Evolutionary conservation across 2,113 vertebrate species (phyloP).

Genomic region (Salvelinus sp.): DNA sequence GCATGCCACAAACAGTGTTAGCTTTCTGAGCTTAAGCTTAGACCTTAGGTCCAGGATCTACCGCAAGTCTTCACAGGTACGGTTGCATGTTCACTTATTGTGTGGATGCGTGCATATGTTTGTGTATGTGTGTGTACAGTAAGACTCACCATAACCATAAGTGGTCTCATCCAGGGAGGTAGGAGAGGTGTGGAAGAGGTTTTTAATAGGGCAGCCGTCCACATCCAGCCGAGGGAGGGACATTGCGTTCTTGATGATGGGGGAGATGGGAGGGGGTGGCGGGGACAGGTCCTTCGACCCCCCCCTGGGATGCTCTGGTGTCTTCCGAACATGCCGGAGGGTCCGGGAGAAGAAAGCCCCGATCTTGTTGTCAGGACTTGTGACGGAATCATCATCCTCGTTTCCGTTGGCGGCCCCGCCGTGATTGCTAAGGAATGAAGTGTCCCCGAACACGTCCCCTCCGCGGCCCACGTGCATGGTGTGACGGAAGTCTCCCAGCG

Average conservation of each 20-base stretch:
- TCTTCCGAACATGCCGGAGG: slow-evolving; percentile 82
- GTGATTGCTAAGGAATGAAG: slow-evolving; percentile 95
- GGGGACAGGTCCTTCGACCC: slow-evolving; percentile 73
- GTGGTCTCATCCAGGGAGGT: slow-evolving; percentile 74
- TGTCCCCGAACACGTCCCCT: slow-evolving; percentile 94
- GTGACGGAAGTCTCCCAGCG: slow-evolving; percentile 93
- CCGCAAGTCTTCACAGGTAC: no score
- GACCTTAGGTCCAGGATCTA: no score
- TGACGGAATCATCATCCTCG: slow-evolving; percentile 64
- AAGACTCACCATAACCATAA: slow-evolving; percentile 82
- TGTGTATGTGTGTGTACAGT: neutral
- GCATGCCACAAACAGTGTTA: neutral
- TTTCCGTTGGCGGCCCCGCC: slow-evolving; percentile 70
- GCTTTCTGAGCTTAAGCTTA: neutral
- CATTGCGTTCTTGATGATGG: slow-evolving; percentile 96
- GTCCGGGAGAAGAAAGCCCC: slow-evolving; percentile 86
- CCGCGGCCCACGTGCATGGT: slow-evolving; percentile 97
- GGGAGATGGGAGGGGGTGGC: slow-evolving; percentile 82
- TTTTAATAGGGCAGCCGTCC: slow-evolving; percentile 70
- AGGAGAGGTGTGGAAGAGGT: slow-evolving; percentile 78
- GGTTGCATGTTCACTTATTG: neutral
- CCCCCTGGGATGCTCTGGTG: slow-evolving; percentile 70
- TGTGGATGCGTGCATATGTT: neutral
- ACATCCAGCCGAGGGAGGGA: slow-evolving; percentile 86
- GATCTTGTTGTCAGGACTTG: slow-evolving; percentile 70